Evolutionary conservation across 2,888 invertebrate species (phyloP), one percentile per base, ranked within the genome.

Genomic region (Lissonota sp.): DNA sequence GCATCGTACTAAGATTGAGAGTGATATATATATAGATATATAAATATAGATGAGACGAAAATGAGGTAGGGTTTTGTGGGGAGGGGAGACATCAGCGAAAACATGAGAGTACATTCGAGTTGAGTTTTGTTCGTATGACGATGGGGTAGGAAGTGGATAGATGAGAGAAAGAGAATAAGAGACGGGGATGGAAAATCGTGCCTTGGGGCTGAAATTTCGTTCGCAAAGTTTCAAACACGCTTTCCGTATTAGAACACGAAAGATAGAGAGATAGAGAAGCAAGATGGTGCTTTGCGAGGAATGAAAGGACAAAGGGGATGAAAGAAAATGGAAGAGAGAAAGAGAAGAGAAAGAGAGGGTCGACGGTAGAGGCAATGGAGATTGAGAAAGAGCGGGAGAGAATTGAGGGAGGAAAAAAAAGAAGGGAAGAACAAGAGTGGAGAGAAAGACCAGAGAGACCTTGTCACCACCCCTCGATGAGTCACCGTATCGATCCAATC

Each of bases 401-500:
- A 37, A 44, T 51, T 58, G 74, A 37, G 69, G 40, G 58, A 64
- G 75, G 73, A 62, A 49, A 64, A 26, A 26, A 58, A 64, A 53
- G 44, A 82, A 53, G 63, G 66, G 53, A 77, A 67, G 69, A 77
- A 79, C 42, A 58, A 78, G 75, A 81, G 73, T 62, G 77, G 62
- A 84, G 85, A 84, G 84, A 86, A 85, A 85, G 84, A 84, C 63
- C 64, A 51, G 77, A 79, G 78, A 84, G 79, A 83, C 84, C 86
- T 87, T 89, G 89, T 89, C 89, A 89, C 87, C 89, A 88, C 86
- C 89, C 73, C 89, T 87, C 88, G 88, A 91, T 91, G 92, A 91
- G 90, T 91, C 92, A 91, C 85, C 90, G 86, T 89, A 91, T 90
- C 89, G 90, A 91, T 91, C 88, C 85, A 62, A 84, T 86, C 86